Evolutionary conservation across 2,113 vertebrate genomes (phyloP), one percentile per base, ranked within the genome.

Genomic region (Aptenodytes patagonicus): DNA sequence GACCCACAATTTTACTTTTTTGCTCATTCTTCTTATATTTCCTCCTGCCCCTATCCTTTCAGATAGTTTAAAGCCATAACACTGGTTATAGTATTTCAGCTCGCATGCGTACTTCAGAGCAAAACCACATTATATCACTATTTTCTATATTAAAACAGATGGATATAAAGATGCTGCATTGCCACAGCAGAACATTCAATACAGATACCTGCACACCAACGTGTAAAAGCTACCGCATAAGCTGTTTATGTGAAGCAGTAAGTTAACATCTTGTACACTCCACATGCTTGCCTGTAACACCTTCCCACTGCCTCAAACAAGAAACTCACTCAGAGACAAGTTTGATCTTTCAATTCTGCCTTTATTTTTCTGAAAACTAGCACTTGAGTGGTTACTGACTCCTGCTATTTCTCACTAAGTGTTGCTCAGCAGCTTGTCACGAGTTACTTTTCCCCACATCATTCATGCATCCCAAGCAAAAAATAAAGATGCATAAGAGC

Each of bases 301-400:
- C 82, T 90, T 94, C 96, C 96, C 87, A 92, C 97, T 70, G 71
- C 88, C 72, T 90, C 57, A 73, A 91, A 96, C 82, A 85, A 88
- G 79, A 85, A 90, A 73, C 47, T 85, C 32, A 14, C 68, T 87
- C 73, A 65, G 75, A 80, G 55, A 87, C 55, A 73, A 83, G 60
- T 70, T 58, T 68, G 81, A 93, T 86, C 85, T 91, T 90, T 83
- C 51, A 86, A n/a, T 93, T 70, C 70, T 83, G 75, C 36, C 73
- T 86, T 58, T 62, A 70, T 79, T 92, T 93, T 87, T 81, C 62
- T 78, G 31, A 88, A 91, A 95, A 92, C 29, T 78, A 81, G 71
- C 1, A 0, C 71, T 79, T 22, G 36, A 61, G 61, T 28, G 46
- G 32, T 80, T 83, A 77, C 51, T 16, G n/a, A 49, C 51, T 90